These are phyloP conservation scores for Cyanoramphus novaezelandiae DNA, from an alignment of 2,113 vertebrate genomes.

Conservation along the genomic window DNA sequence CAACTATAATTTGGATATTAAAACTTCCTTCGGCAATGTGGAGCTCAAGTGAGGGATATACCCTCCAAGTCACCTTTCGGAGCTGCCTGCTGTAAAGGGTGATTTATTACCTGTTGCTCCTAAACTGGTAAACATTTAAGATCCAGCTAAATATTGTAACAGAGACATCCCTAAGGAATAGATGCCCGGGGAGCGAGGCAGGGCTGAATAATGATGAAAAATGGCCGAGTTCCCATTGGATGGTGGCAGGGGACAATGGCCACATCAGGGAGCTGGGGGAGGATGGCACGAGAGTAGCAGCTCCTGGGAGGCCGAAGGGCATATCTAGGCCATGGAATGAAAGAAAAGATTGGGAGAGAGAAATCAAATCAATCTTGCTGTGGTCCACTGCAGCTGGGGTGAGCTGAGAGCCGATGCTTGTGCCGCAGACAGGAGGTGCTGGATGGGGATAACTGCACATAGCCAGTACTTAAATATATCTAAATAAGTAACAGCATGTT, in stretches of 20 bases:
- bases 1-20: constrained; percentile 64
- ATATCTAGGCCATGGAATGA: neutral
- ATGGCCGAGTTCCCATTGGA: neutral
- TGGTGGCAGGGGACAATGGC: neutral
- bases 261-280: neutral
- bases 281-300: neutral
- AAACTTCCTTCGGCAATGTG: constrained; percentile 33
- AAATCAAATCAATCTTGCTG: neutral
- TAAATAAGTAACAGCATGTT: neutral
- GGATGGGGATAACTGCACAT: accelerated
- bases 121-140: constrained; percentile 54
- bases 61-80: constrained; percentile 65
- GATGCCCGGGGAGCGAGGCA: neutral
- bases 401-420: neutral
- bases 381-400: neutral
- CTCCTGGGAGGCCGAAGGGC: neutral
- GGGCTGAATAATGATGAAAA: neutral
- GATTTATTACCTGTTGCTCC: constrained; percentile 64
- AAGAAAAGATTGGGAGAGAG: neutral
- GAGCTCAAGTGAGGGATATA: constrained; percentile 51
- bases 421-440: neutral
- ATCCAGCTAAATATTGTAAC: constrained; percentile 13
- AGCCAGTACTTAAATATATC: neutral
- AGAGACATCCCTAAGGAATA: neutral
- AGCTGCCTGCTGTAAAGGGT: constrained; percentile 31